phyloP scores from a whole-genome alignment of 2,113 vertebrate species.

The Cottus gobio region DNA sequence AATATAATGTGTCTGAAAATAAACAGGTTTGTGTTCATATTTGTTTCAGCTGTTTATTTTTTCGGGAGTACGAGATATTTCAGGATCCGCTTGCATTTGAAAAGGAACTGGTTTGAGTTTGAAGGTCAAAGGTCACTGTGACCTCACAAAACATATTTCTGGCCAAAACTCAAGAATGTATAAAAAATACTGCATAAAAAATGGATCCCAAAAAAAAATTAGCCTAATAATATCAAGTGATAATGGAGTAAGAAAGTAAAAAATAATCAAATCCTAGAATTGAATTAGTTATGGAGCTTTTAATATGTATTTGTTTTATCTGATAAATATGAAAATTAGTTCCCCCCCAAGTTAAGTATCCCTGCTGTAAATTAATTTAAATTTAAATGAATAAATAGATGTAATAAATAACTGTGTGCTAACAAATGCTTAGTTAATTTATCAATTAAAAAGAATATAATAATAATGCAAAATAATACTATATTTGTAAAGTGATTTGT shows the following conservation, averaged over 20 bases:
- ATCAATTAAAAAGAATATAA: background rate
- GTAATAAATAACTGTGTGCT: background rate
- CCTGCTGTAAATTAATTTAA: background rate
- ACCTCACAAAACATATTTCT: too few relatives aligned
- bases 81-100: too few relatives aligned
- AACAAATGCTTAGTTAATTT: background rate
- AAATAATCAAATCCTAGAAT: background rate
- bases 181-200: too few relatives aligned
- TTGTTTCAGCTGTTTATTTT: background rate
- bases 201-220: background rate
- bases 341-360: background rate
- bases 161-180: too few relatives aligned
- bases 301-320: background rate
- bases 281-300: background rate
- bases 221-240: background rate
- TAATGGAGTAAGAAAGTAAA: background rate
- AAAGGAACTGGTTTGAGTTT: background rate
- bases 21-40: conserved; percentile 27
- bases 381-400: too few relatives aligned
- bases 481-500: too few relatives aligned
- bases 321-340: background rate
- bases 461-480: background rate
- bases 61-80: background rate
- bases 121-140: too few relatives aligned
- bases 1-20: conserved; percentile 17